A percentile compares a stretch with the other conserved stretches of the same genome.
These are phyloP conservation scores for Tiliacea citrago DNA, from an alignment of 2,888 invertebrate species.

Conservation along the genomic window DNA sequence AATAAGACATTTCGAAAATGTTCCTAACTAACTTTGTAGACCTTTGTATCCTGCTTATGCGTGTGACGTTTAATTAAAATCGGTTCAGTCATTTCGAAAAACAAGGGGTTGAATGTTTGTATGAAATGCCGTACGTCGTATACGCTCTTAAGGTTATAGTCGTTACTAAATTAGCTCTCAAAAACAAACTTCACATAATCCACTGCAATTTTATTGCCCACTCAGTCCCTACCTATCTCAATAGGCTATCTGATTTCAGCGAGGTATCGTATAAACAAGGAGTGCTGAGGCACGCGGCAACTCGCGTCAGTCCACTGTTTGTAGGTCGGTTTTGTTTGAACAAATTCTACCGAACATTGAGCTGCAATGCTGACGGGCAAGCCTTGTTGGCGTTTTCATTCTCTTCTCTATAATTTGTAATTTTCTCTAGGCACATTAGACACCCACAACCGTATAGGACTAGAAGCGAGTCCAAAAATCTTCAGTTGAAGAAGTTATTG, in stretches of 20 bases:
- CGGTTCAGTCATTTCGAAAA: no score
- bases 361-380: slow-evolving; percentile 42
- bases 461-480: background rate
- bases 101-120: no score
- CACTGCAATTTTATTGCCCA: slow-evolving; percentile 15
- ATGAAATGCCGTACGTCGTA: no score
- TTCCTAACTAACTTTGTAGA: no score
- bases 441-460: no score
- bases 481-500: background rate
- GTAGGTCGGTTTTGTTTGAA: slow-evolving; percentile 55
- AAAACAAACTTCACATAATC: slow-evolving; percentile 10
- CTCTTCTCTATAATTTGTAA: slow-evolving; percentile 23
- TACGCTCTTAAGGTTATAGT: no score
- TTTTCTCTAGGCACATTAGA: slow-evolving; percentile 7
- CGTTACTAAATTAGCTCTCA: background rate
- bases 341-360: slow-evolving; percentile 27
- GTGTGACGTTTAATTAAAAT: no score
- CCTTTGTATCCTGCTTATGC: no score
- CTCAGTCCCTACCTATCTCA: background rate
- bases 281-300: slow-evolving; percentile 45
- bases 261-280: slow-evolving; percentile 48
- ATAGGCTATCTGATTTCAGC: slow-evolving; percentile 45
- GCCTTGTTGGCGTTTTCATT: slow-evolving; percentile 21
- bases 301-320: slow-evolving; percentile 44
- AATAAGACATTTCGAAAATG: no score